Conservation (phyloP, 2,797 vertebrate species). For the Sitta carolinensis region DNA sequence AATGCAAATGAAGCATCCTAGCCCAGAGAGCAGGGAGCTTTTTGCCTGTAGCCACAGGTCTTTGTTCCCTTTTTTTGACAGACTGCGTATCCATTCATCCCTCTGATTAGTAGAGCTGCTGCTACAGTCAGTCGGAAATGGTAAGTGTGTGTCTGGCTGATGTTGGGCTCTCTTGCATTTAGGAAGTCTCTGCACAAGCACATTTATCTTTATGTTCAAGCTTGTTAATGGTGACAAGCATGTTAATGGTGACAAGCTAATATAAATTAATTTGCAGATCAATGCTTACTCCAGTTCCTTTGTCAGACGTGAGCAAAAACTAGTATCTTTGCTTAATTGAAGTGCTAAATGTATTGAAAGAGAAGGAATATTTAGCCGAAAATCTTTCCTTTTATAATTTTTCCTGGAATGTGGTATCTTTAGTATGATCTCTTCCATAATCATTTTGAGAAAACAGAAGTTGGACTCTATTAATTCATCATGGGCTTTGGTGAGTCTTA, state of each 20-base stretch:
- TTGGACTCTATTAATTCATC: background rate
- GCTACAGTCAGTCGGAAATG: conserved; percentile 20
- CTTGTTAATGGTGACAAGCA: background rate
- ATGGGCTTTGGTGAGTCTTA: background rate
- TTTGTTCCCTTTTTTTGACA: conserved; percentile 54
- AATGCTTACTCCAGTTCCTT: background rate
- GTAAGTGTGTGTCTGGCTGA: background rate
- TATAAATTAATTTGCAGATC: conserved; percentile 17
- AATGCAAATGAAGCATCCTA: conserved; percentile 35
- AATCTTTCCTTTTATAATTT: background rate
- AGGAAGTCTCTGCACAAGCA: background rate
- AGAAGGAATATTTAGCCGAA: background rate
- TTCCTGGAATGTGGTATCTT: background rate
- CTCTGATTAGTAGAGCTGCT: background rate
- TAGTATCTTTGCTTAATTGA: background rate
- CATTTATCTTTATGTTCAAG: background rate
- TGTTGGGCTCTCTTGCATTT: background rate
- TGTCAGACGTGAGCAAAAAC: background rate
- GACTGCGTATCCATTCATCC: conserved; percentile 32
- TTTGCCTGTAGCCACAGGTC: background rate
- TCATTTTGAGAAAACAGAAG: background rate
- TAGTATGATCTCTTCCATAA: background rate
- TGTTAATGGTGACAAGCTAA: background rate
- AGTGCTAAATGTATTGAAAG: background rate
- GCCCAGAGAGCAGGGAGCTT: background rate